These are phyloP conservation scores for Rhinogobio ventralis DNA, from an alignment of 2,797 vertebrate species.

Conservation along the genomic window DNA sequence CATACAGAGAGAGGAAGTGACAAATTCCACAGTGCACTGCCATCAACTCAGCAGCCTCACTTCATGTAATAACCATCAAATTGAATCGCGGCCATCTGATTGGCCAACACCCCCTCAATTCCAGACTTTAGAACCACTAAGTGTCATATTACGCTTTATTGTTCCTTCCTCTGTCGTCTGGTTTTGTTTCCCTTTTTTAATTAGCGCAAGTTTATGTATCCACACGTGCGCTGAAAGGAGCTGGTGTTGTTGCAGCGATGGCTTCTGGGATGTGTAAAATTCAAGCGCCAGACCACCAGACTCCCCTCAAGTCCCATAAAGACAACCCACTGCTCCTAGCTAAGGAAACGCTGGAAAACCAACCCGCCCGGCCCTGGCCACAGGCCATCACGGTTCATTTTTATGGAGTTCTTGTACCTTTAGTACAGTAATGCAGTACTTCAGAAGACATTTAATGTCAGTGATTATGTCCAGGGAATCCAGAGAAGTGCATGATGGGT, in stretches of 20 bases:
- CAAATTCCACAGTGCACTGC: conserved; percentile 71
- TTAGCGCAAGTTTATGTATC: conserved; percentile 4
- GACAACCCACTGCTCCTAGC: conserved; percentile 21
- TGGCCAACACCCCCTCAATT: conserved; percentile 58
- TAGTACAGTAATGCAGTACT: conserved; percentile 13
- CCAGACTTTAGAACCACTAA: conserved; percentile 34
- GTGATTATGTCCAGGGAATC: neutral
- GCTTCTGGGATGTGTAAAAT: conserved; percentile 57
- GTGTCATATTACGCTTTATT: conserved; percentile 23
- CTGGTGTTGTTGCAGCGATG: conserved; percentile 52
- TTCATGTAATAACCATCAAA: conserved; percentile 65
- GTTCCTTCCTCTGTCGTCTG: conserved; percentile 28
- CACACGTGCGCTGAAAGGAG: conserved; percentile 16
- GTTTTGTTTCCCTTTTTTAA: conserved; percentile 41
- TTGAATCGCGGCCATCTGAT: conserved; percentile 66
- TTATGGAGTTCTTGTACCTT: conserved; percentile 21
- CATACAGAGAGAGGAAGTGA: conserved; percentile 61
- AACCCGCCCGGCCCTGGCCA: neutral
- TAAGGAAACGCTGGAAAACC: conserved; percentile 28
- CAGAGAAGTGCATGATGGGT: conserved; percentile 4
- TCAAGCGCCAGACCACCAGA: conserved; percentile 51
- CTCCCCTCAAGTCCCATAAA: conserved; percentile 49
- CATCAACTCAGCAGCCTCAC: conserved; percentile 63
- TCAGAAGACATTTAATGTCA: conserved; percentile 20
- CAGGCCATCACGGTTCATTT: neutral